phyloP scores from a whole-genome alignment of 2,888 invertebrate genomes.

The Synergus gifuensis region DNA sequence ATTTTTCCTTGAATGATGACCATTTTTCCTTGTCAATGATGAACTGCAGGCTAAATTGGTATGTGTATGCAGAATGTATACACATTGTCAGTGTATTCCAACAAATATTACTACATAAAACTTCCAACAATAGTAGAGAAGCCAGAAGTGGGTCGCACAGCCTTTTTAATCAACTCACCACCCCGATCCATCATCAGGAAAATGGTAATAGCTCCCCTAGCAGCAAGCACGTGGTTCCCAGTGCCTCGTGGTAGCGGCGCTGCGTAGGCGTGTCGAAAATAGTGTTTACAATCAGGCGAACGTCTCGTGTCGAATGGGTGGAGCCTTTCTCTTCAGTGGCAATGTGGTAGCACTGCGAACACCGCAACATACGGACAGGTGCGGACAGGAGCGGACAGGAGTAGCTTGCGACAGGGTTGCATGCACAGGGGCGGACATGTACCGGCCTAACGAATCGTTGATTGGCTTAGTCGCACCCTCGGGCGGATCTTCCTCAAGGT shows the following conservation, averaged over 20 bases:
- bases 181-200: not conserved
- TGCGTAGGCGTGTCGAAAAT: constrained; percentile 52
- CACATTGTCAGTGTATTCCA: no score
- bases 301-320: constrained; percentile 51
- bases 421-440: constrained; percentile 48
- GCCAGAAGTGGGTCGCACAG: not conserved
- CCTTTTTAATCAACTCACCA: not conserved
- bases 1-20: no score
- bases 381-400: not conserved
- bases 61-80: no score
- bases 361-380: constrained; percentile 21
- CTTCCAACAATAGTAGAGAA: not conserved
- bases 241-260: constrained; percentile 37
- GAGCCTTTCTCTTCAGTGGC: constrained; percentile 46
- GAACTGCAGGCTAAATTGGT: no score
- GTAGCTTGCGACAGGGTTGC: constrained; percentile 10
- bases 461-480: constrained; percentile 50
- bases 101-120: not conserved
- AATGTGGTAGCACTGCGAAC: constrained; percentile 8
- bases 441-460: constrained; percentile 45
- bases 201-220: not conserved
- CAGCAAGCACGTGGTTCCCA: constrained; percentile 13
- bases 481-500: constrained; percentile 27
- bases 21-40: no score
- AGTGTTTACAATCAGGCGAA: constrained; percentile 50